phyloP scores from a whole-genome alignment of 2,797 vertebrate species.

The Poeciliopsis gracilis region DNA sequence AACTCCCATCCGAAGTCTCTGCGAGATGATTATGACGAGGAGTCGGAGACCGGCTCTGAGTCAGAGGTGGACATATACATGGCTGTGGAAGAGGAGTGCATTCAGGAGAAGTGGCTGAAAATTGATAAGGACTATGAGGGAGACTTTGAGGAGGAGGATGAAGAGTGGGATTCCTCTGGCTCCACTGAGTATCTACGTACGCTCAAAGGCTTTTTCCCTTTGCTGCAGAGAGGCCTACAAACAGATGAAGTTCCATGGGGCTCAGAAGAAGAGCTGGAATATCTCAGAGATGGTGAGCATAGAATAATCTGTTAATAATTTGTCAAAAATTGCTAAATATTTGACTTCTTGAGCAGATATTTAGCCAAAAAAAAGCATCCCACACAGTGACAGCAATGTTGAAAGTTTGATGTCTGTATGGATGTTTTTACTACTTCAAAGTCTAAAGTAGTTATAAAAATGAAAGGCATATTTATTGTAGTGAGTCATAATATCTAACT shows the following conservation, averaged over 20 bases:
- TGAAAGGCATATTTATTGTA: neutral
- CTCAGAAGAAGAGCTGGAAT: slow-evolving; percentile 85
- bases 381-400: neutral
- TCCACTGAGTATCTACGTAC: slow-evolving; percentile 64
- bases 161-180: slow-evolving; percentile 54
- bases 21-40: slow-evolving; percentile 35
- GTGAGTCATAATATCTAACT: neutral
- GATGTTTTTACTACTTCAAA: neutral
- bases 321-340: neutral
- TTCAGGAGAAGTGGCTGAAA: slow-evolving; percentile 41
- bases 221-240: slow-evolving; percentile 70
- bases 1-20: slow-evolving; percentile 55
- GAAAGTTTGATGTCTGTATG: neutral
- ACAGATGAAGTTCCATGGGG: slow-evolving; percentile 69
- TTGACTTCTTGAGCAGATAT: neutral
- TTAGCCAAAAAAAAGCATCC: neutral
- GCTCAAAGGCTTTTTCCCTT: slow-evolving; percentile 76
- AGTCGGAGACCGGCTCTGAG: slow-evolving; percentile 53
- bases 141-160: slow-evolving; percentile 72
- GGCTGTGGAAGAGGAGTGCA: slow-evolving; percentile 63
- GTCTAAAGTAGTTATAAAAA: neutral
- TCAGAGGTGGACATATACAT: slow-evolving; percentile 76
- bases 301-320: neutral
- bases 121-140: slow-evolving; percentile 70
- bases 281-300: slow-evolving; percentile 85